Conservation (phyloP, 2,797 vertebrate genomes). For the Artibeus jamaicensis region DNA sequence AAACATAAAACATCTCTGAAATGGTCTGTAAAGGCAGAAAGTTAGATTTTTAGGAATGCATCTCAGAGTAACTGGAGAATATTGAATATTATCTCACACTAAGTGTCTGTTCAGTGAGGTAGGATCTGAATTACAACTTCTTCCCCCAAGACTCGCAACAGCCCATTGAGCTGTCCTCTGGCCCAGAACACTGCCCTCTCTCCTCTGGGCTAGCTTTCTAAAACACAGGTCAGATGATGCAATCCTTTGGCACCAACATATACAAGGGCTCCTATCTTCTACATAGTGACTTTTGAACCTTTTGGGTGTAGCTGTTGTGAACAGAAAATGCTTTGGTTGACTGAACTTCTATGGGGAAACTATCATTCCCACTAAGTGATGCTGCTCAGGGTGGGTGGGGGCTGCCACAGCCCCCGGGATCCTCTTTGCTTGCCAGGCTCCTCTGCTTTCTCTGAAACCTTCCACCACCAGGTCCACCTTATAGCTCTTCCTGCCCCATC, state of each 20-base stretch:
- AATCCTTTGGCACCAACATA: background rate
- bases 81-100: background rate
- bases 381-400: background rate
- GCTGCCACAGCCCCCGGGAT: background rate
- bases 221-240: background rate
- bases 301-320: background rate
- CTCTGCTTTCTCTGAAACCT: background rate
- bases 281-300: background rate
- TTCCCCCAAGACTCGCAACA: background rate
- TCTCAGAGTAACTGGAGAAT: background rate
- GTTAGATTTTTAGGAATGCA: constrained; percentile 7
- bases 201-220: background rate
- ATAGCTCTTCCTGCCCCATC: background rate
- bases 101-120: background rate
- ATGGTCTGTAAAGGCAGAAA: background rate
- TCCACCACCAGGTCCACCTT: background rate
- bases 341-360: background rate
- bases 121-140: background rate
- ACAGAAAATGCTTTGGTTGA: background rate
- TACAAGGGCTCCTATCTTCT: background rate
- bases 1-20: constrained; percentile 51
- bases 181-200: background rate
- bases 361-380: too few relatives aligned
- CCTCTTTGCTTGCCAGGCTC: background rate
- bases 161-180: background rate